Percentiles rank a stretch among this genome's conserved stretches.
Conservation (phyloP, 2,113 vertebrate genomes). For the Ranitomeya variabilis region DNA sequence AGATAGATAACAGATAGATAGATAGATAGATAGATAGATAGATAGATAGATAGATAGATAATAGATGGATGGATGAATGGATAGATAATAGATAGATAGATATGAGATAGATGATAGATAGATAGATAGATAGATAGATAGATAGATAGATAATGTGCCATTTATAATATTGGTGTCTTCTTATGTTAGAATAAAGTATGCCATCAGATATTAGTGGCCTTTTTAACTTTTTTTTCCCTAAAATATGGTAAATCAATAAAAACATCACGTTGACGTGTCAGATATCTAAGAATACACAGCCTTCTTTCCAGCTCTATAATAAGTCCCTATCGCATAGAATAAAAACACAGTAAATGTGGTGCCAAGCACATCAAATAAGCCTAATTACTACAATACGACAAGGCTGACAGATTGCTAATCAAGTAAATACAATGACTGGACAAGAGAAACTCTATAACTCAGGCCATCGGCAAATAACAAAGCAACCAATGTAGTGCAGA, state of each 20-base stretch:
- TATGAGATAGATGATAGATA: not conserved
- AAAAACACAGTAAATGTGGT: not conserved
- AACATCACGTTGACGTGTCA: not conserved
- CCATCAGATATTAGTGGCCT: no score
- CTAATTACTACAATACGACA: not conserved
- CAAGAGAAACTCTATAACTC: not conserved
- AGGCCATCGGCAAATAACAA: not conserved
- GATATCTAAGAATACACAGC: not conserved
- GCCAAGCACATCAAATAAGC: not conserved
- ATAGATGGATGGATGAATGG: not conserved
- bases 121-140: not conserved
- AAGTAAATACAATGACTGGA: not conserved
- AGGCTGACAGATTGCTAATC: not conserved
- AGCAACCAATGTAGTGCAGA: not conserved
- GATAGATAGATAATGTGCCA: not conserved
- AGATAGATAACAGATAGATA: no score
- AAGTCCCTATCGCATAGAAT: not conserved
- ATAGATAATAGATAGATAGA: slow-evolving; percentile 6
- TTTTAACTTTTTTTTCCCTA: no score
- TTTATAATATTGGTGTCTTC: no score
- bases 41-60: no score
- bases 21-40: no score
- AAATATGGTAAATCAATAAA: no score
- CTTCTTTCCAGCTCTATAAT: not conserved
- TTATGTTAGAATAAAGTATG: no score